Evolutionary conservation across 2,888 invertebrate genomes (phyloP), one percentile per base, ranked within the genome.

Genomic region (Cheiracanthium punctorium): DNA sequence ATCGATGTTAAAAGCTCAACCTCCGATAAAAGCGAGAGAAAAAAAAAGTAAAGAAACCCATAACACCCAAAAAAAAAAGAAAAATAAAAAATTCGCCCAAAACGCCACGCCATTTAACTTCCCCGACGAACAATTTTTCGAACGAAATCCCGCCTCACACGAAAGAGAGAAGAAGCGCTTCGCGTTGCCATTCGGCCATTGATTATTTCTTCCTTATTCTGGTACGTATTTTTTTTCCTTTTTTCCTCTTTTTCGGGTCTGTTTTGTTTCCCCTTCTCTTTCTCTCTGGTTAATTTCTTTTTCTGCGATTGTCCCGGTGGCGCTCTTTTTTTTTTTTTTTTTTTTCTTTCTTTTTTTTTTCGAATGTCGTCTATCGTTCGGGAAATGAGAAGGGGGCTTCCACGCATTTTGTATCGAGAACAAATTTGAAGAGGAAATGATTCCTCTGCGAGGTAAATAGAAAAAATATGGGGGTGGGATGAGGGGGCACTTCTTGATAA

Each of bases 1-100:
- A 77, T 84, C 82, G 82, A 84, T 77, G 82, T 72, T 84, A 84
- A 84, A 77, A 84, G 82, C 77, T 77, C 75, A 82, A 82, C 74
- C 82, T 70, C 72, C 77, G 82, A 84, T 84, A 77, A 77, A 77
- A 77, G 64, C 14, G 20, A 20, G 14, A 30, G 28, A 17, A 28
- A 41, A 33, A 24, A 41, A 58, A 32, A 33, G 1, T 17, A 17
- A 24, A 41, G 30, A 67, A 37, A 37, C 12, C 37, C 37, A 37
- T 8, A 37, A 48, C 28, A 17, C n/a, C n/a, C n/a, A 33, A 32
- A 32, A 64, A 29, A 69, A 58, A 71, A 37, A 37, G 37, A 52
- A 67, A 33, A 43, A 37, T n/a, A 65, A 70, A 41, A 64, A 37
- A 30, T 1, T 37, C 79, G 28, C 67, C 30, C 24, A 64, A 81